phyloP scores from a whole-genome alignment of 92 coral and sea anemone species.

The Porites divaricata region DNA sequence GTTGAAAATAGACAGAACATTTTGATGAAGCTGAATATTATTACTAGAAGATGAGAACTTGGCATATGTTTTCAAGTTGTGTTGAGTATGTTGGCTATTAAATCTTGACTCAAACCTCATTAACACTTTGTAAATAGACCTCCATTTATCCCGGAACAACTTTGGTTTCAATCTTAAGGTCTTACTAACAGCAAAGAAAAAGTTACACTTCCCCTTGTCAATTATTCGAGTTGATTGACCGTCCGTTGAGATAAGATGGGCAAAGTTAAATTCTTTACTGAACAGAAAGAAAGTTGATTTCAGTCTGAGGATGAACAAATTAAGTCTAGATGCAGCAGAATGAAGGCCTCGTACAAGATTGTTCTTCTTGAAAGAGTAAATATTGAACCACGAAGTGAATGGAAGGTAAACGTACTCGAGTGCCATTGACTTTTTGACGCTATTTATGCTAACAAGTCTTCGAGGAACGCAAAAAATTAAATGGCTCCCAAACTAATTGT shows the following conservation, averaged over 20 bases:
- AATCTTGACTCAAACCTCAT: slow-evolving; percentile 21
- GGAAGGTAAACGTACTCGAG: slow-evolving; percentile 7
- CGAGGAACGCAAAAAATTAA: background rate
- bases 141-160: background rate
- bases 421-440: slow-evolving; percentile 12
- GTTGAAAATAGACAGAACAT: background rate
- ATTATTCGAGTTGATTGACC: background rate
- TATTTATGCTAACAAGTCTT: background rate
- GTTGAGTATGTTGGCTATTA: slow-evolving; percentile 20
- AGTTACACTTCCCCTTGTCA: background rate
- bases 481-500: background rate
- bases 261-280: too few relatives aligned
- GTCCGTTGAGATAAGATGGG: background rate
- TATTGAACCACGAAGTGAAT: background rate
- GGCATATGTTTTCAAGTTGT: slow-evolving; percentile 38
- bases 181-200: background rate
- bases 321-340: background rate
- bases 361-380: slow-evolving; percentile 7
- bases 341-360: background rate
- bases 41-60: slow-evolving; percentile 24
- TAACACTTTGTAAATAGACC: slow-evolving; percentile 17
- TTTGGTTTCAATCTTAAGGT: slow-evolving; percentile 12
- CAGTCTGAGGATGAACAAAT: background rate
- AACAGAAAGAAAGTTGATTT: too few relatives aligned
- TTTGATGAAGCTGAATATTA: background rate